A percentile compares a stretch with the other conserved stretches of the same genome.
phyloP scores from a whole-genome alignment of 2,113 vertebrate species.

The Pygathrix nemaeus region DNA sequence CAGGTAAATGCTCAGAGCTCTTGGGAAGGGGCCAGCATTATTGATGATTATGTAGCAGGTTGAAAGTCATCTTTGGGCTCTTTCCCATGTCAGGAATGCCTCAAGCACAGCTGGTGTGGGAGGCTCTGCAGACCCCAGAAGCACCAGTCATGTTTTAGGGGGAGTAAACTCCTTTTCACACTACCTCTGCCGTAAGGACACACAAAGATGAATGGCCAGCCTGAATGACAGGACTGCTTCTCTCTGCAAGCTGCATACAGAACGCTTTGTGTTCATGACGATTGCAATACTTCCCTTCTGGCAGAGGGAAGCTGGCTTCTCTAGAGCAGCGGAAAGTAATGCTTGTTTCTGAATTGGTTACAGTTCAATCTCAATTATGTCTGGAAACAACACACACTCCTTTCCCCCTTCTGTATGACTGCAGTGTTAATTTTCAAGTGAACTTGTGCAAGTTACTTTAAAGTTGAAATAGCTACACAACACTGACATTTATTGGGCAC shows the following conservation, averaged over 20 bases:
- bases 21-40: not conserved
- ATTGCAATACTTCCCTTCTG: constrained; percentile 61
- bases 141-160: not conserved
- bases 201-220: constrained; percentile 68
- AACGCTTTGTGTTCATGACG: constrained; percentile 52
- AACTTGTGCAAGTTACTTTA: constrained; percentile 55
- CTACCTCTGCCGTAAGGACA: not conserved
- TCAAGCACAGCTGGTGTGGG: not conserved
- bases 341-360: constrained; percentile 76
- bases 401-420: constrained; percentile 66
- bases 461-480: constrained; percentile 62
- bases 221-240: not conserved
- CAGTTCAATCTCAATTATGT: constrained; percentile 79
- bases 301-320: constrained; percentile 56
- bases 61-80: not conserved
- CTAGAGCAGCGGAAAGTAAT: constrained; percentile 51
- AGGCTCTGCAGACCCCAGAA: not conserved
- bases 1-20: not conserved
- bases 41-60: not conserved
- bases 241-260: constrained; percentile 54
- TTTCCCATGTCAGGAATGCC: not conserved
- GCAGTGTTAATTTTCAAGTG: constrained; percentile 70
- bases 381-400: constrained; percentile 70
- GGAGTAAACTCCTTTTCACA: not conserved
- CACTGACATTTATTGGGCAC: constrained; percentile 62